Percentiles rank a stretch among this genome's conserved stretches.
Conservation (phyloP, 2,888 invertebrate genomes). For the Xanthorhoe designata region DNA sequence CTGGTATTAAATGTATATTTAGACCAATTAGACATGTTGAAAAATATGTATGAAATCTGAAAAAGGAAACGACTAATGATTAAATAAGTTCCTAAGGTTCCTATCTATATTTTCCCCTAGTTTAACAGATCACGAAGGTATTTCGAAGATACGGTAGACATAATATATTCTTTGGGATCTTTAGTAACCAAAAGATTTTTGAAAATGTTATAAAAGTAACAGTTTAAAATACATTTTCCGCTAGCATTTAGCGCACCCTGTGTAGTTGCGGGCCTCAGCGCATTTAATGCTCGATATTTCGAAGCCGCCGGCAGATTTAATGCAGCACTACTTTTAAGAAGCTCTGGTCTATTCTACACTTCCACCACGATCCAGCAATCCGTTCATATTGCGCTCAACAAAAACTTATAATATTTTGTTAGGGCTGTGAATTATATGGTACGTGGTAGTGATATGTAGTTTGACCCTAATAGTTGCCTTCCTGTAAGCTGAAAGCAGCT, state of each 20-base stretch:
- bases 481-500: slow-evolving; percentile 17
- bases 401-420: not conserved
- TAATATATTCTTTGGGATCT: no score
- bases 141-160: no score
- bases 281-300: slow-evolving; percentile 27
- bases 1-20: no score
- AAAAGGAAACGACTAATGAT: no score
- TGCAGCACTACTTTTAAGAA: slow-evolving; percentile 21
- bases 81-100: no score
- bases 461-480: slow-evolving; percentile 13
- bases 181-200: no score
- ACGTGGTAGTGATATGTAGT: not conserved
- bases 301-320: slow-evolving; percentile 20
- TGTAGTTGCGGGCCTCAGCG: not conserved
- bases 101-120: no score
- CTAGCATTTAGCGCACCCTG: not conserved
- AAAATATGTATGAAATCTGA: no score
- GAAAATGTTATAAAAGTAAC: not conserved
- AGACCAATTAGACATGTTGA: no score
- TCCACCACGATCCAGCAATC: not conserved
- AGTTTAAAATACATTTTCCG: not conserved
- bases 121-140: no score
- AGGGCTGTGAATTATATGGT: not conserved
- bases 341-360: not conserved
- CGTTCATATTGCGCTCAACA: not conserved